Percentiles rank a stretch among this genome's conserved stretches.
Conservation (phyloP, 37 sponge, comb jelly and placozoan genomes). For the Halichondria panicea region DNA sequence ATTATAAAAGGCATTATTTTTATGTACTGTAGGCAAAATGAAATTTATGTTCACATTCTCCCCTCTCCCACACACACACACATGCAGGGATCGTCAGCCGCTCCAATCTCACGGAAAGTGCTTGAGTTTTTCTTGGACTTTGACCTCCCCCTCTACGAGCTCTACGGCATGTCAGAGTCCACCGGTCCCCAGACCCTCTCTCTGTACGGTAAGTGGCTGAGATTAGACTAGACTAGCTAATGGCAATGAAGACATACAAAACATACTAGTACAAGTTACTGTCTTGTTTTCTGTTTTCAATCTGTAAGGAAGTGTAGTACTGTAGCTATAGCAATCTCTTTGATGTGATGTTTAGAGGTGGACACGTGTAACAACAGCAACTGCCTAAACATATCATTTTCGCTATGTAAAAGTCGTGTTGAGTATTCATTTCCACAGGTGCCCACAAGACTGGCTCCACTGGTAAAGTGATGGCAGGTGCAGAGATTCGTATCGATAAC, state of each 20-base stretch:
- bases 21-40: neutral
- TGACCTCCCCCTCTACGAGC: slow-evolving; percentile 83
- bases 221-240: too few species aligned
- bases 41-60: neutral
- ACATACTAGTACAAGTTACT: too few species aligned
- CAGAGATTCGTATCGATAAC: slow-evolving; percentile 85
- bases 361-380: neutral
- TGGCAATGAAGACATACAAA: too few species aligned
- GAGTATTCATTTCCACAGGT: slow-evolving; percentile 37
- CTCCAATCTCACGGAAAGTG: slow-evolving; percentile 79
- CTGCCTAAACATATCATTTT: neutral
- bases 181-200: slow-evolving; percentile 90
- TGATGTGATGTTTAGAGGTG: too few species aligned
- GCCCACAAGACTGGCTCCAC: slow-evolving; percentile 60
- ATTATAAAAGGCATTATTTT: too few species aligned
- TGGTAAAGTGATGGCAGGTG: slow-evolving; percentile 79
- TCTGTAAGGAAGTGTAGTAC: too few species aligned
- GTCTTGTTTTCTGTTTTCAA: too few species aligned
- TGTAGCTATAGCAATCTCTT: too few species aligned
- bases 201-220: slow-evolving; percentile 43
- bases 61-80: neutral
- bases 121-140: slow-evolving; percentile 87
- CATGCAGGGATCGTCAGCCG: slow-evolving; percentile 77
- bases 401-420: neutral
- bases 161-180: slow-evolving; percentile 94